Base-by-base conservation (phyloP, 2,797 vertebrate species). In the Periophthalmus magnuspinnatus region DNA sequence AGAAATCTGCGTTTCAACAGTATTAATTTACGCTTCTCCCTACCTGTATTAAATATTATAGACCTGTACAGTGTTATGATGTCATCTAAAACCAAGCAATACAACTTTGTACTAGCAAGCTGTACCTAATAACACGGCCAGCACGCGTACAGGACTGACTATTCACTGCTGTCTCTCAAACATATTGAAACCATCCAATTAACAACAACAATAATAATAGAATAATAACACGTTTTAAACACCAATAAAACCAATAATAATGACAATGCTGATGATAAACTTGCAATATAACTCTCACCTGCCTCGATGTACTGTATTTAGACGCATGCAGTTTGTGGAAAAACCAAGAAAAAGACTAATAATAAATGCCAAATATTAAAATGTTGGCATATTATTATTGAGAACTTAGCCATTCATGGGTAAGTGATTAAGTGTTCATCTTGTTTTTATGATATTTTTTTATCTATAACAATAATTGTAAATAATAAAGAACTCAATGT, bases 401-500 rank as follows among this genome's bases (percentile, higher is more conserved):
- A 22, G 19, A 38, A 95, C 94, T 94, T 91, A 94, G 95, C 95
- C 95, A 95, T 95, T 91, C 95, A 96, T 96, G 95, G 95, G 94
- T 96, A 96, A 96, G 95, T 96, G 94, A 95, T 86, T 95, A 95
- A 95, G 94, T 95, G 94, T 96, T 95, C 95, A 96, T 97, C 95
- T 93, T 96, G 95, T 97, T 99, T 99, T 99, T 97, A 97, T 96
- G 95, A 96, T 94, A 95, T 97, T 97, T 97, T 96, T 98, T 98
- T 96, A 98, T 95, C 96, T 97, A 96, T 95, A 60, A 97, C 93
- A 96, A 97, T 97, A 97, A 97, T 94, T 98, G 96, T 98, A 98
- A 97, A 99, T 98, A 98, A 98, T 98, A 98, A 98, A 99, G 94
- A 96, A 96, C 94, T 97, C 94, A 95, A 95, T 95, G 93, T 98